A percentile compares a stretch with the other conserved stretches of the same genome.
phyloP scores from a whole-genome alignment of 2,797 vertebrate species.

The Phrynocephalus forsythii region DNA sequence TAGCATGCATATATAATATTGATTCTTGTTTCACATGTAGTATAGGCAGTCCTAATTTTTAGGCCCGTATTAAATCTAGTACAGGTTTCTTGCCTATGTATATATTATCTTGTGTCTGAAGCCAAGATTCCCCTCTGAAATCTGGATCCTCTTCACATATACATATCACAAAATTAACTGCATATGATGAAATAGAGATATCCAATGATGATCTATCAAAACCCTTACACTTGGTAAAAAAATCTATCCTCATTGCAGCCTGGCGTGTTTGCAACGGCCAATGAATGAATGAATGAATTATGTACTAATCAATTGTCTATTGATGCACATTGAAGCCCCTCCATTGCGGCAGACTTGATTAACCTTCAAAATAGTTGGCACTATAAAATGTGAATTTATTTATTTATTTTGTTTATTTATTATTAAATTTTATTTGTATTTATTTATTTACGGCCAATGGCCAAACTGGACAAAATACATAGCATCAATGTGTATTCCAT shows the following conservation, averaged over 20 bases:
- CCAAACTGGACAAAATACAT: no score
- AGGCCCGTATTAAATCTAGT: neutral
- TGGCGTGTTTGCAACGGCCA: neutral
- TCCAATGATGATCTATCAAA: neutral
- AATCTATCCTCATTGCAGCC: neutral
- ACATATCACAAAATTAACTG: slow-evolving; percentile 4
- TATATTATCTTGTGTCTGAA: neutral
- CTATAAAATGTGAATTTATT: neutral
- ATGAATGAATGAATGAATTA: neutral
- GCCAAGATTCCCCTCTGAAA: neutral
- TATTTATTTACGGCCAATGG: no score
- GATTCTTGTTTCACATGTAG: neutral
- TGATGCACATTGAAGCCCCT: neutral
- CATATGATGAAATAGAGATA: neutral
- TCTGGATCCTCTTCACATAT: neutral
- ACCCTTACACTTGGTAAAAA: neutral
- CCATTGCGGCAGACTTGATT: neutral
- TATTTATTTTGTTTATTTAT: no score
- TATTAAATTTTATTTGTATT: no score
- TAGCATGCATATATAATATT: neutral
- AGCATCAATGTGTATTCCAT: no score
- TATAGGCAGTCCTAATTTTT: neutral
- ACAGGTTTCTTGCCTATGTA: neutral
- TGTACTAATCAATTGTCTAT: neutral
- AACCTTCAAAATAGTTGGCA: slow-evolving; percentile 16